phyloP scores from a whole-genome alignment of 2,113 vertebrate genomes.

The Tyto alba region DNA sequence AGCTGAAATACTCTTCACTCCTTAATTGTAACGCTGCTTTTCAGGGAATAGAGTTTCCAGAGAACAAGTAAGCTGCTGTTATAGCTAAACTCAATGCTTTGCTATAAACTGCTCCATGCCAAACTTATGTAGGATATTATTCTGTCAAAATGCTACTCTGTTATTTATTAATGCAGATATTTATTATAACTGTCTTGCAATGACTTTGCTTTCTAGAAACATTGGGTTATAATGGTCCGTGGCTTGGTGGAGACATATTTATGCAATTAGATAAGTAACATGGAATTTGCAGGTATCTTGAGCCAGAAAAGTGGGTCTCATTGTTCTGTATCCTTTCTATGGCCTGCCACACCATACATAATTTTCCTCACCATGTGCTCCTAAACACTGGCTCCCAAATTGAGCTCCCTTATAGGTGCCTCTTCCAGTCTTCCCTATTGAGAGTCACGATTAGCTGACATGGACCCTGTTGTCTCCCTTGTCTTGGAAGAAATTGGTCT shows the following conservation, averaged over 20 bases:
- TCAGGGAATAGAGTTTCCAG: conserved; percentile 30
- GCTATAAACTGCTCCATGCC: not conserved
- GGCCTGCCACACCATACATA: not conserved
- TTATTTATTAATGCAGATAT: not conserved
- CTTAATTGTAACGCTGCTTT: conserved; percentile 43
- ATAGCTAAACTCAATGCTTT: not conserved
- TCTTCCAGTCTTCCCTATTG: not conserved
- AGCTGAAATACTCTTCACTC: conserved; percentile 44
- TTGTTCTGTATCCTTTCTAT: not conserved
- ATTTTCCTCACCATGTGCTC: not conserved
- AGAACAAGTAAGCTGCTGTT: not conserved
- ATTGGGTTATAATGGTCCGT: not conserved
- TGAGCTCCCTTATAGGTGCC: not conserved
- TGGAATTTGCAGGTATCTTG: not conserved
- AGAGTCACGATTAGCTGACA: not conserved
- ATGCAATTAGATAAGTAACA: not conserved
- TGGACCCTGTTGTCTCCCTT: not conserved
- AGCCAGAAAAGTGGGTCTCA: not conserved
- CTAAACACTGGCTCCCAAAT: not conserved
- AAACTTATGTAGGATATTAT: not conserved
- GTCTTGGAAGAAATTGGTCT: not conserved
- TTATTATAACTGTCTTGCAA: not conserved
- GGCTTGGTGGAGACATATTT: not conserved
- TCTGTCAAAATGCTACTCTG: not conserved
- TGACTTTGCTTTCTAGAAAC: not conserved